Evolutionary conservation across 2,888 invertebrate genomes (phyloP).

Genomic region (Ornithoptera alexandrae): DNA sequence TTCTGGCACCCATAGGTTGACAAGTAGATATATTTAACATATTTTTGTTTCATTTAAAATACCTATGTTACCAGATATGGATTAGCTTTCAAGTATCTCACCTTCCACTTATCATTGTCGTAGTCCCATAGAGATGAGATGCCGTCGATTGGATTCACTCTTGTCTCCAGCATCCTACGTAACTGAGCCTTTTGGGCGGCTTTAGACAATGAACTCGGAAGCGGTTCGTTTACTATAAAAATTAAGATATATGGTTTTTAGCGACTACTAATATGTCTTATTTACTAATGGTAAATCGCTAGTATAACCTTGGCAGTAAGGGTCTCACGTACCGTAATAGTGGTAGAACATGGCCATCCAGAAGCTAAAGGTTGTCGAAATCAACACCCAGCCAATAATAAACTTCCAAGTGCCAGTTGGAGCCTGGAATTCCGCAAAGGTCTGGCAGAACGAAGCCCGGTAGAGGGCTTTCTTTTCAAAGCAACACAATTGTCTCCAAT

Average conservation of each 20-base stretch:
- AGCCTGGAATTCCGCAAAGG: slow-evolving; percentile 92
- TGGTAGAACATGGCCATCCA: slow-evolving; percentile 81
- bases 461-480: slow-evolving; percentile 97
- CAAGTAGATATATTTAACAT: too few species aligned
- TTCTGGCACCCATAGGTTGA: too few species aligned
- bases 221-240: slow-evolving; percentile 73
- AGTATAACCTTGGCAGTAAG: background rate
- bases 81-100: slow-evolving; percentile 30
- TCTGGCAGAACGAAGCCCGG: slow-evolving; percentile 95
- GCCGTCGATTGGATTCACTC: slow-evolving; percentile 89
- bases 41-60: background rate
- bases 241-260: background rate
- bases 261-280: too few species aligned
- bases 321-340: slow-evolving; percentile 73
- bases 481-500: slow-evolving; percentile 94
- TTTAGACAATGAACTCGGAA: slow-evolving; percentile 84
- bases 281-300: background rate
- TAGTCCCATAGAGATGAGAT: slow-evolving; percentile 91
- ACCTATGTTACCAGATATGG: background rate
- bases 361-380: slow-evolving; percentile 76
- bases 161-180: slow-evolving; percentile 86
- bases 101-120: slow-evolving; percentile 91
- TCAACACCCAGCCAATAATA: slow-evolving; percentile 78
- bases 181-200: slow-evolving; percentile 86
- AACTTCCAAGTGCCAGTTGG: slow-evolving; percentile 92